phyloP scores from a whole-genome alignment of 2,797 vertebrate genomes.

The Glossophaga mutica region DNA sequence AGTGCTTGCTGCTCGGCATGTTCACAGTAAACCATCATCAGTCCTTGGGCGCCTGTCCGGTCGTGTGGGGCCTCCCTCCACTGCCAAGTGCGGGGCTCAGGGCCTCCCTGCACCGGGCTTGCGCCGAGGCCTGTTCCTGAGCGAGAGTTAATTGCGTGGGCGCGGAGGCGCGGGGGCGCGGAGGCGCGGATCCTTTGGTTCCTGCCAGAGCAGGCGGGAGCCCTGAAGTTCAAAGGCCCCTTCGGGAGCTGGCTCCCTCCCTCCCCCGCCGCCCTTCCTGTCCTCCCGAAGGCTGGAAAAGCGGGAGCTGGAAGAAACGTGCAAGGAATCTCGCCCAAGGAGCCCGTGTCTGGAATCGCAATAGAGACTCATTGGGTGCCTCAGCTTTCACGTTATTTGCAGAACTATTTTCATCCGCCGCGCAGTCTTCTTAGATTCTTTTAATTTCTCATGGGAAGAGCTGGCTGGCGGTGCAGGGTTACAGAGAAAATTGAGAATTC shows the following conservation, averaged over 20 bases:
- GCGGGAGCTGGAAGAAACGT: neutral
- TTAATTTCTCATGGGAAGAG: constrained; percentile 63
- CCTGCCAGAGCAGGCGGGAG: neutral
- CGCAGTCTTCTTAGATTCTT: constrained; percentile 34
- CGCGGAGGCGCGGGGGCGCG: too few relatives aligned
- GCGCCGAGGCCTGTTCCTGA: neutral
- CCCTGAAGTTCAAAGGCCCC: neutral
- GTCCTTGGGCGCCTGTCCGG: neutral
- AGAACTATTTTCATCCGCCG: constrained; percentile 40
- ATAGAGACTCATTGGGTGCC: constrained; percentile 15
- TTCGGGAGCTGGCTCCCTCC: neutral
- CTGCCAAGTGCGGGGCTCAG: neutral
- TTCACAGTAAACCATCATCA: too few relatives aligned
- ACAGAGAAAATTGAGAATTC: constrained; percentile 37
- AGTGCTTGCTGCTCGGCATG: neutral
- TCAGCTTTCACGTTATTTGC: constrained; percentile 27
- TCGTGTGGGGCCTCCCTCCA: neutral
- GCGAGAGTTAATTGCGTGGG: rapidly evolving
- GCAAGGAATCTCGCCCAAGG: neutral
- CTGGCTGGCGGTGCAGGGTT: neutral
- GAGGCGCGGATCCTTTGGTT: neutral
- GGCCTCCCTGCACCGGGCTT: neutral
- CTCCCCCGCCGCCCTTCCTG: neutral
- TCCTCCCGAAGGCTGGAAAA: neutral
- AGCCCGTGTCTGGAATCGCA: constrained; percentile 21